Evolutionary conservation across 2,797 vertebrate species (phyloP).

Genomic region (Lemur catta): DNA sequence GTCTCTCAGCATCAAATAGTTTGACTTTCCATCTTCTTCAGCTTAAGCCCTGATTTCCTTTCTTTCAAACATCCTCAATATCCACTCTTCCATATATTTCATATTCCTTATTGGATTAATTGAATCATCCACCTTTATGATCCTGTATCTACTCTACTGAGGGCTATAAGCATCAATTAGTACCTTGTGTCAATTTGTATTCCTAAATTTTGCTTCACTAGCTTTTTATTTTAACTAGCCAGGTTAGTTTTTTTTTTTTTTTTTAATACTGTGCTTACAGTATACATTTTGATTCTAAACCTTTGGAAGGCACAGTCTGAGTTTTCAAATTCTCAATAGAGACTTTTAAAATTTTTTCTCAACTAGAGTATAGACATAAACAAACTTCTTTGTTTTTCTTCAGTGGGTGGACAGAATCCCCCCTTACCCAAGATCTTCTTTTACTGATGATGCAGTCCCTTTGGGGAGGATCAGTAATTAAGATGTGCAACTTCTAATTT

Average conservation of each 20-base stretch:
- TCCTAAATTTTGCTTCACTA: background rate
- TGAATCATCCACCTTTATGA: background rate
- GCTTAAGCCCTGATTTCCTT: background rate
- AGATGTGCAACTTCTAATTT: background rate
- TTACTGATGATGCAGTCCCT: background rate
- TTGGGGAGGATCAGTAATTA: background rate
- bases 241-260: background rate
- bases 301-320: background rate
- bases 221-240: background rate
- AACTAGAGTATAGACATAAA: background rate
- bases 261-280: background rate
- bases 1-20: background rate
- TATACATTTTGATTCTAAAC: background rate
- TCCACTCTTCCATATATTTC: background rate
- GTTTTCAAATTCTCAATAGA: background rate
- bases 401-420: background rate
- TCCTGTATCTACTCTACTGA: background rate
- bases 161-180: background rate
- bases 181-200: background rate
- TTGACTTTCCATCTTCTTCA: background rate
- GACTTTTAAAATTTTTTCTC: background rate
- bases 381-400: background rate
- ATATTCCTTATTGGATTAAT: background rate
- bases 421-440: background rate
- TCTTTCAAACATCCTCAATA: background rate